A percentile compares a stretch with the other conserved stretches of the same genome.
phyloP scores from a whole-genome alignment of 2,113 vertebrate species.

The Percina caprodes region DNA sequence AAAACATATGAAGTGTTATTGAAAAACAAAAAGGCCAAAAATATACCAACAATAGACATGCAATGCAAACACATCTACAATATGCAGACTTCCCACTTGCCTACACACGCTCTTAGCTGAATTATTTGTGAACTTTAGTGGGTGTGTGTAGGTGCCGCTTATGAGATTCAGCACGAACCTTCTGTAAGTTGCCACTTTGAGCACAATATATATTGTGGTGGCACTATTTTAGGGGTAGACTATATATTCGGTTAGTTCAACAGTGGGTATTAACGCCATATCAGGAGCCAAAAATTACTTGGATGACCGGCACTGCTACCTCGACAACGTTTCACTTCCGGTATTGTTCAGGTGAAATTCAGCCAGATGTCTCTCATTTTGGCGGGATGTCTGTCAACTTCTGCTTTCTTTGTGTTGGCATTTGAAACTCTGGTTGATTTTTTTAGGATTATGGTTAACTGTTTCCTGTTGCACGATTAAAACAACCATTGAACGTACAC shows the following conservation, averaged over 20 bases:
- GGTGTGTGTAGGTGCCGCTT: constrained; percentile 62
- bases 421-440: too few relatives aligned
- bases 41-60: constrained; percentile 33
- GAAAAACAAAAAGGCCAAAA: constrained; percentile 20
- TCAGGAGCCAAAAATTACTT: too few relatives aligned
- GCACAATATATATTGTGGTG: background rate
- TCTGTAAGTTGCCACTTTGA: constrained; percentile 44
- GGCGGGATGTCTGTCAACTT: too few relatives aligned
- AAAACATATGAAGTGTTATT: background rate
- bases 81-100: constrained; percentile 65
- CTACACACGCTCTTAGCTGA: constrained; percentile 58
- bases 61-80: constrained; percentile 20
- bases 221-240: background rate
- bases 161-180: constrained; percentile 37
- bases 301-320: too few relatives aligned
- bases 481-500: too few relatives aligned
- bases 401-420: too few relatives aligned
- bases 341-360: too few relatives aligned
- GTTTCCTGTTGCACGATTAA: too few relatives aligned
- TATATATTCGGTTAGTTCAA: background rate
- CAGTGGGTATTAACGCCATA: background rate
- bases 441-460: too few relatives aligned
- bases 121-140: constrained; percentile 62
- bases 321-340: too few relatives aligned
- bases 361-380: too few relatives aligned